phyloP scores from a whole-genome alignment of 2,888 invertebrate species.

The Esperia sulphurella region DNA sequence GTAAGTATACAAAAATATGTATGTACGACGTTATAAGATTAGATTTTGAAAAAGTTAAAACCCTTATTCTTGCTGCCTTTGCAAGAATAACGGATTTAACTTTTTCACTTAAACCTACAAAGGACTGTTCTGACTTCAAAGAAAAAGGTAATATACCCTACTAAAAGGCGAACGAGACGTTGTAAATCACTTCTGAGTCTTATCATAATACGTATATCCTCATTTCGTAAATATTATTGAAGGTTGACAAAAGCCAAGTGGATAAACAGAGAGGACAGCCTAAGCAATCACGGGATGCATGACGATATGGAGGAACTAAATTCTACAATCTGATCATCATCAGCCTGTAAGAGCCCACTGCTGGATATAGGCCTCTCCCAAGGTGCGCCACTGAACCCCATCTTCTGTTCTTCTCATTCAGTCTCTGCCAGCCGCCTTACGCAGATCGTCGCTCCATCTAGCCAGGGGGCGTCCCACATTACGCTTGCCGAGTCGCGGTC shows the following conservation, averaged over 20 bases:
- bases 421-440: too few relatives aligned
- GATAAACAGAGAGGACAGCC: slow-evolving; percentile 23
- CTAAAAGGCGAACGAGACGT: slow-evolving; percentile 10
- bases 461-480: too few relatives aligned
- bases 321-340: too few relatives aligned
- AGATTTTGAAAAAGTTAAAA: slow-evolving; percentile 5
- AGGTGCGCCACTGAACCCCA: too few relatives aligned
- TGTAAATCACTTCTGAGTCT: slow-evolving; percentile 21
- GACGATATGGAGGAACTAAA: too few relatives aligned
- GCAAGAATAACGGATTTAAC: slow-evolving; percentile 1
- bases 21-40: background rate
- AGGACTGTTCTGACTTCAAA: slow-evolving; percentile 9
- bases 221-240: slow-evolving; percentile 28
- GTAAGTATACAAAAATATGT: too few relatives aligned
- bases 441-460: too few relatives aligned
- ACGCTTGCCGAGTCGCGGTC: too few relatives aligned
- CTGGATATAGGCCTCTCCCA: too few relatives aligned
- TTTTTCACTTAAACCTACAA: slow-evolving; percentile 8
- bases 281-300: slow-evolving; percentile 36
- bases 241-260: slow-evolving; percentile 31
- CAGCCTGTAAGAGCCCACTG: too few relatives aligned
- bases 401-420: too few relatives aligned
- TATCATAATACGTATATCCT: slow-evolving; percentile 27
- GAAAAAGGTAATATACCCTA: slow-evolving; percentile 7
- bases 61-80: too few relatives aligned